A percentile compares a stretch with the other conserved stretches of the same genome.
Conservation (phyloP, 2,113 vertebrate genomes). For the Corvus hawaiiensis region DNA sequence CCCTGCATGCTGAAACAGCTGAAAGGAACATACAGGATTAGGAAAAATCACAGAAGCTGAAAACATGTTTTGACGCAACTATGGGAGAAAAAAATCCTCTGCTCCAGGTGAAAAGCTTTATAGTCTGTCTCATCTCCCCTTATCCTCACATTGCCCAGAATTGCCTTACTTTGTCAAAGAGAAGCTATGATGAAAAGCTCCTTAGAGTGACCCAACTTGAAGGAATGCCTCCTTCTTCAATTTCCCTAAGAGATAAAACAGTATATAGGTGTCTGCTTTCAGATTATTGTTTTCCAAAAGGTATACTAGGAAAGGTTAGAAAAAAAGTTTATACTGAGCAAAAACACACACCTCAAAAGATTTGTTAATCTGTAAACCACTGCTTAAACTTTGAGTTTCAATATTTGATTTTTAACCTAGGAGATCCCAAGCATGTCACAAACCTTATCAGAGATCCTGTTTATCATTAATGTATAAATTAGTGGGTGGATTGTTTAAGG, state of each 20-base stretch:
- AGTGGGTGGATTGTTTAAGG: not conserved
- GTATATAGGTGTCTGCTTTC: not conserved
- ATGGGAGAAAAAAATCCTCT: not conserved
- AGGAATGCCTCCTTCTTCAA: not conserved
- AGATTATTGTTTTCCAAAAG: not conserved
- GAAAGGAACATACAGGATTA: constrained; percentile 40
- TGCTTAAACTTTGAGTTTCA: not conserved
- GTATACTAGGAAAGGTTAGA: not conserved
- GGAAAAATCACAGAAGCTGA: constrained; percentile 1
- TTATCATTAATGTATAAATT: not conserved
- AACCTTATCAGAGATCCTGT: not conserved
- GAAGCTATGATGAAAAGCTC: not conserved
- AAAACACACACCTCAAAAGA: not conserved
- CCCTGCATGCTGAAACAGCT: constrained; percentile 34
- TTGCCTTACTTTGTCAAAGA: not conserved
- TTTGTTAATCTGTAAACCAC: not conserved
- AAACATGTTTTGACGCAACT: constrained; percentile 16
- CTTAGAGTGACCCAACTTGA: not conserved
- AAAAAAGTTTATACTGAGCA: not conserved
- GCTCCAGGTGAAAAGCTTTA: constrained; percentile 23
- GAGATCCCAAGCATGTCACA: not conserved
- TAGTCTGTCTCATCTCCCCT: not conserved
- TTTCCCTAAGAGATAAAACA: not conserved
- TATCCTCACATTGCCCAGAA: not conserved
- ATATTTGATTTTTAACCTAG: not conserved